A percentile compares a stretch with the other conserved stretches of the same genome.
These are phyloP conservation scores for Callyntrura guangdongensis DNA, from an alignment of 2,888 invertebrate species.

Conservation along the genomic window DNA sequence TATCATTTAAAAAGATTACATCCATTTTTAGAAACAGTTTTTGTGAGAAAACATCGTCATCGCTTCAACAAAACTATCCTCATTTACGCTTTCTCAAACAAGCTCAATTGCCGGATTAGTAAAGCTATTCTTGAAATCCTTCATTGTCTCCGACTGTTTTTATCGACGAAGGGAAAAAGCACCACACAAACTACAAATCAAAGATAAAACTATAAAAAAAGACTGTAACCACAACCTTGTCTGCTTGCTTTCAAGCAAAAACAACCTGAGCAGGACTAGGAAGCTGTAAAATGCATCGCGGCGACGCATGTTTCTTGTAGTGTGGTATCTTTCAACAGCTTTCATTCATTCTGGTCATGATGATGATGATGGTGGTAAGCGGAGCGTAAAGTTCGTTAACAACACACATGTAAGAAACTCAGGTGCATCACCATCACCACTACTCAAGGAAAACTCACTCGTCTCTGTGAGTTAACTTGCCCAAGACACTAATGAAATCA, in stretches of 20 bases:
- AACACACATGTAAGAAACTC: background rate
- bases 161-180: background rate
- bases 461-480: background rate
- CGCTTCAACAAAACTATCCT: background rate
- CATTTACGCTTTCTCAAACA: constrained; percentile 56
- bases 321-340: constrained; percentile 4
- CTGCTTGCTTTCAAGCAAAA: background rate
- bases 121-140: constrained; percentile 24
- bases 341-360: constrained; percentile 23
- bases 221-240: constrained; percentile 52
- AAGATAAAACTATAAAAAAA: constrained; percentile 19
- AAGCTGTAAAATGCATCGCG: background rate
- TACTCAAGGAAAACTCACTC: background rate
- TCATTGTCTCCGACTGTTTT: constrained; percentile 29
- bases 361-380: constrained; percentile 16
- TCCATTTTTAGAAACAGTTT: constrained; percentile 46
- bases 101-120: constrained; percentile 28
- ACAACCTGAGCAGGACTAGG: background rate
- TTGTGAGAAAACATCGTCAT: constrained; percentile 10
- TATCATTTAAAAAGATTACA: background rate
- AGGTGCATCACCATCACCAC: background rate
- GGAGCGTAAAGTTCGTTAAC: constrained; percentile 47
- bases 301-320: background rate
- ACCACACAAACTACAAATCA: background rate
- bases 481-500: background rate